Evolutionary conservation across 2,113 vertebrate species (phyloP).

Genomic region (Sprattus sprattus): DNA sequence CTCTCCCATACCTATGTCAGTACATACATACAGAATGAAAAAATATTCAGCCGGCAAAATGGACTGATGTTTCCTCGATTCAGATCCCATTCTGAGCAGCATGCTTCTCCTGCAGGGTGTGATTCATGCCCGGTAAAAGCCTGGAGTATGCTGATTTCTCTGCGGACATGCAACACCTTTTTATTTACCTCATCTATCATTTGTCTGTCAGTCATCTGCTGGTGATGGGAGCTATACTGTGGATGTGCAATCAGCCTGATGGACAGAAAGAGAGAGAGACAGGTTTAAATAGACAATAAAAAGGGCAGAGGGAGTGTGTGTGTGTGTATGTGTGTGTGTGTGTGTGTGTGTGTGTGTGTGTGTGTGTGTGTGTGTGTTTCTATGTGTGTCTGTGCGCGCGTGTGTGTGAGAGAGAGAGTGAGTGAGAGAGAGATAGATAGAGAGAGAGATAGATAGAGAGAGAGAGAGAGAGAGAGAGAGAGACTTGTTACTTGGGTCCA

Average conservation of each 20-base stretch:
- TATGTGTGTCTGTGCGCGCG: neutral
- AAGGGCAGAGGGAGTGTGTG: neutral
- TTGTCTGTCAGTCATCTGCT: conserved; percentile 52
- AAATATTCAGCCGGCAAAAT: neutral
- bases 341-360: neutral
- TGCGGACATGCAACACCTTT: conserved; percentile 46
- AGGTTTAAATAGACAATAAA: neutral
- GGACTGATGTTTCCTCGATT: conserved; percentile 50
- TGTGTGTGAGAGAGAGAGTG: neutral
- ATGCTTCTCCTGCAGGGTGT: conserved; percentile 24
- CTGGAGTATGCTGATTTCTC: conserved; percentile 42
- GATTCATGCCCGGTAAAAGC: conserved; percentile 54
- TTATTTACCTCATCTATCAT: conserved; percentile 57
- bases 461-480: conserved; percentile 20
- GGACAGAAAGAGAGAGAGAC: neutral
- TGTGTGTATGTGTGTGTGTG: neutral
- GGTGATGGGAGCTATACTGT: conserved; percentile 37
- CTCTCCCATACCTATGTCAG: neutral
- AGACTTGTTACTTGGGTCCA: neutral
- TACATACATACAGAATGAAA: conserved; percentile 10
- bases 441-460: neutral
- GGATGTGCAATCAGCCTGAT: conserved; percentile 44
- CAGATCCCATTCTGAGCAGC: conserved; percentile 47
- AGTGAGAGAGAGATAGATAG: neutral
- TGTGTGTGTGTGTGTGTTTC: neutral